Conservation (phyloP, 2,113 vertebrate genomes). For the Myocastor coypus region DNA sequence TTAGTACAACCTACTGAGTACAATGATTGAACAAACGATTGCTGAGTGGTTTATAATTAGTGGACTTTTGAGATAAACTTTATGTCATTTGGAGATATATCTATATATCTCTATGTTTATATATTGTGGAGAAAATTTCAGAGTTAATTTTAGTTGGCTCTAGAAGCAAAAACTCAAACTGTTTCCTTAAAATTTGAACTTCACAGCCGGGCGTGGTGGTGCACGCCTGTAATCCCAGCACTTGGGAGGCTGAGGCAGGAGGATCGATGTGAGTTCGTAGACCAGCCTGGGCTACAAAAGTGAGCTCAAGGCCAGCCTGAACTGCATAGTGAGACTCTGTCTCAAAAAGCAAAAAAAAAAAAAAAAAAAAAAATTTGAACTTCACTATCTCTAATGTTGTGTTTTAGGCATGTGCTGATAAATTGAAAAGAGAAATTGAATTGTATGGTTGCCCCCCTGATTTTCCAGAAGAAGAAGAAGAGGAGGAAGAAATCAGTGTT, state of each 20-base stretch:
- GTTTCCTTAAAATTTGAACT: slow-evolving; percentile 58
- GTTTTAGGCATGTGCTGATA: slow-evolving; percentile 97
- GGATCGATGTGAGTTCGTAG: too few species aligned
- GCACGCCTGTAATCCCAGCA: too few species aligned
- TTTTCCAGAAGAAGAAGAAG: slow-evolving; percentile 97
- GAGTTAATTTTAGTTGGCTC: slow-evolving; percentile 18
- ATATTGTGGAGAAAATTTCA: not conserved
- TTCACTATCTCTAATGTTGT: slow-evolving; percentile 6
- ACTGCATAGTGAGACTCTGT: too few species aligned
- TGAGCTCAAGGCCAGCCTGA: too few species aligned
- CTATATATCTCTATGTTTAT: not conserved
- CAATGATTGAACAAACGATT: slow-evolving; percentile 44
- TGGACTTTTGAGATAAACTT: slow-evolving; percentile 39
- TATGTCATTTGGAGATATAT: slow-evolving; percentile 40
- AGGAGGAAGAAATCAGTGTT: slow-evolving; percentile 89
- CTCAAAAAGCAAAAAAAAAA: too few species aligned
- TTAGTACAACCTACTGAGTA: not conserved
- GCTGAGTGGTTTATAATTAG: slow-evolving; percentile 14
- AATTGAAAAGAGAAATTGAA: slow-evolving; percentile 97
- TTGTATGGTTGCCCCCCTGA: slow-evolving; percentile 95
- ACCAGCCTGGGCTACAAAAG: too few species aligned
- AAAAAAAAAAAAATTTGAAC: slow-evolving; percentile 60
- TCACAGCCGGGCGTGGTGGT: too few species aligned
- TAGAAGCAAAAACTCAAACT: not conserved
- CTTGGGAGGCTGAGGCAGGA: too few species aligned